Evolutionary conservation across 2,797 vertebrate genomes (phyloP), one percentile per base, ranked within the genome.

Genomic region (Enteromius mattozi): DNA sequence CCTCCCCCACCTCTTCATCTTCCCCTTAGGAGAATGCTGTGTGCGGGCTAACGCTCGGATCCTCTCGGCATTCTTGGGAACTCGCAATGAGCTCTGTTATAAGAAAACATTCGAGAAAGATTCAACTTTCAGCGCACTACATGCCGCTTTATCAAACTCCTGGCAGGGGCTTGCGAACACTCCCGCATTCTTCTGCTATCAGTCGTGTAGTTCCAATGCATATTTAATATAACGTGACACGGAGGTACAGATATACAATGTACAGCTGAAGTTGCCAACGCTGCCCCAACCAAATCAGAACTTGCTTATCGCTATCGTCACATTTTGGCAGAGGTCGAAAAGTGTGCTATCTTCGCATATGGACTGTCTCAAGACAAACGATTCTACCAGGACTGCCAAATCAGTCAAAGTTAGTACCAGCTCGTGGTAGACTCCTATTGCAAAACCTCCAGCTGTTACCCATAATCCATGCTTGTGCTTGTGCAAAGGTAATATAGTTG

Each of bases 371-470:
- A 89, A 81, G 65, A 83, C 86, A 81, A 81, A 84, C 42, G 82
- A 14, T 86, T 66, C 82, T 42, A 80, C 79, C 56, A 74, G 71
- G 82, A 81, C 72, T 79, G 70, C 82, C 86, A 86, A 76, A 86
- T 83, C 80, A 82, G 86, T 85, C 75, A 84, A 86, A 83, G 87
- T 68, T 81, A 70, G 89, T 90, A 88, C 87, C 89, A 90, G 61
- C 68, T 87, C 70, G 87, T 87, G 89, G 66, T 85, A 81, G 85
- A 81, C 89, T 86, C 85, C 59, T 54, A 30, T 88, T 90, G 87
- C 89, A 80, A 86, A 88, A 88, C 80, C 85, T 82, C 82, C 87
- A 87, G 85, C 85, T 89, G 86, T 85, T 86, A 79, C 59, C 75
- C 82, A 83, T 85, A 76, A 84, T 78, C 86, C 74, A 69, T 59